Conservation (phyloP, 2,888 invertebrate species). For the Apamea crenata region DNA sequence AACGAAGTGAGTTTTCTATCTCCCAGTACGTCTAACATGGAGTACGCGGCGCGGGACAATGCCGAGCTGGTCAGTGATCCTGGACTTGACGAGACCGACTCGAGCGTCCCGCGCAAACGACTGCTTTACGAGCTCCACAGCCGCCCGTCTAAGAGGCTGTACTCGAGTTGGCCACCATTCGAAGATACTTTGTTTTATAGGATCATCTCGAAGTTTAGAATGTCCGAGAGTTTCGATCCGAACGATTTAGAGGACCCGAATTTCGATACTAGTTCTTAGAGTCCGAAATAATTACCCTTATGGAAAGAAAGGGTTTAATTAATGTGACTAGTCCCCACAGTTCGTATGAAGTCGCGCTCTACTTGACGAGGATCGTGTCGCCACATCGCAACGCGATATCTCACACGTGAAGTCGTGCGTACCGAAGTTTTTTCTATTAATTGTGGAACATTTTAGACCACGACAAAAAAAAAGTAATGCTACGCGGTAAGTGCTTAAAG, state of each 20-base stretch:
- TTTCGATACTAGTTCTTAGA: constrained; percentile 61
- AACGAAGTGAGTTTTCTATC: constrained; percentile 63
- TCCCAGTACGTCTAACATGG: constrained; percentile 68
- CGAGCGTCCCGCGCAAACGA: constrained; percentile 61
- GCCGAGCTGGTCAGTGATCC: constrained; percentile 27
- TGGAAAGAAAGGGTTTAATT: not conserved
- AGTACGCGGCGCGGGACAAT: constrained; percentile 36
- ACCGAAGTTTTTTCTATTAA: not conserved
- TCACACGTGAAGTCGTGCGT: not conserved
- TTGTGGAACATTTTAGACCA: not conserved
- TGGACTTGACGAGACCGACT: constrained; percentile 7
- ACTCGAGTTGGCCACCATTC: constrained; percentile 85
- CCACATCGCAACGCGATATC: too few relatives aligned
- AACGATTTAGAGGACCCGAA: constrained; percentile 76
- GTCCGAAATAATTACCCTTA: too few relatives aligned
- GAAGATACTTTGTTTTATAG: constrained; percentile 84
- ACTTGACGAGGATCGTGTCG: not conserved
- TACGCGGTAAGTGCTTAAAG: constrained; percentile 41
- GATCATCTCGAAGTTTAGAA: constrained; percentile 84
- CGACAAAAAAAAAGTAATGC: not conserved
- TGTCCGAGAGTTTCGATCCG: constrained; percentile 87
- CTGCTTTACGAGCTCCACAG: constrained; percentile 75
- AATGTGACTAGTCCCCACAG: not conserved
- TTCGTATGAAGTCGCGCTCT: not conserved
- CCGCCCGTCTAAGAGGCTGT: constrained; percentile 64